Evolutionary conservation across 1,140 invertebrate species (phyloP), one percentile per base, ranked within the genome.

Genomic region (Neuroterus valhalla): DNA sequence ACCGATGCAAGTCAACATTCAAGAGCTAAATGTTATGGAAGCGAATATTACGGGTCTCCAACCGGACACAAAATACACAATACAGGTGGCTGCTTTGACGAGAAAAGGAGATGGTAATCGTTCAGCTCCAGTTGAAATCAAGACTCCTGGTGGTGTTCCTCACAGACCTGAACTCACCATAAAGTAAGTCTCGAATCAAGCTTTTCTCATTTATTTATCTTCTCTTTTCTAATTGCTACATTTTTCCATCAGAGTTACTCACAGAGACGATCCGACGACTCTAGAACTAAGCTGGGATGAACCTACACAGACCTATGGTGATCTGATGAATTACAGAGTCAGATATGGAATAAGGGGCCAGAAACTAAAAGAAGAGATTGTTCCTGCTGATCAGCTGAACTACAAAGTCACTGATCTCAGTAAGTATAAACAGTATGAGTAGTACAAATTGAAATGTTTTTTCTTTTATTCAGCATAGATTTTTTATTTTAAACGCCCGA

Each of bases 31-130:
- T 3, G 93, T 94, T 3, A 89, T 96, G 2, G 94, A 96, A 84
- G 92, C 95, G 76, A 97, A 98, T 83, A 93, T 98, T 5, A 95
- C 94, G 5, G 95, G 94, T 4, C 91, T 99, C 12, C 96, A 98
- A 87, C 97, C 98, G 0, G 97, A 98, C 82, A 98, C 98, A 0
- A 92, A 93, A 50, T 99, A 99, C 87, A 94, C 94, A n/a, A 93
- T 97, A 15, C 96, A 97, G 91, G 97, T 99, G 26, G 96, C 97
- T 0, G 98, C 97, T 0, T 90, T 98, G 31, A 98, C 97, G 0
- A 92, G 98, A 62, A 98, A 98, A 89, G 98, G 98, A 4, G 98
- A 99, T 88, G 98, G 98, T 3, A 94, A 96, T 84, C 91, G 97
- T 68, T 98, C 97, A 84, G 88, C 92, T 71, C 94, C 96, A 3